Evolutionary conservation across 2,113 vertebrate genomes (phyloP).

Genomic region (Nibea albiflora): DNA sequence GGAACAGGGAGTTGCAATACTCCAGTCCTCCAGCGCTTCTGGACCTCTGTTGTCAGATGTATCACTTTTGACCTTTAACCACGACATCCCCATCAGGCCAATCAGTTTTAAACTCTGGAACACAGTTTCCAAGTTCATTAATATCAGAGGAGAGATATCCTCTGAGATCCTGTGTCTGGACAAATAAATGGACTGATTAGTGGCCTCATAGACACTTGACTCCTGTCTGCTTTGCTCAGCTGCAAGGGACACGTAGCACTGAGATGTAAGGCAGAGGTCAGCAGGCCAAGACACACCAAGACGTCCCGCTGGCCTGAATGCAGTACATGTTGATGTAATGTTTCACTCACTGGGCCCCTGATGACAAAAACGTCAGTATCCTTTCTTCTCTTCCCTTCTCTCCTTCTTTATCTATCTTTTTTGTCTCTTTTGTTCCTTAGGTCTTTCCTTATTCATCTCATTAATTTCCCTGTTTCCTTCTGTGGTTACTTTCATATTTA

Average conservation of each 20-base stretch:
- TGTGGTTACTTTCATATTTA: neutral
- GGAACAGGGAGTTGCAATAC: neutral
- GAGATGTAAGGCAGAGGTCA: slow-evolving; percentile 49
- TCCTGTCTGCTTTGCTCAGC: slow-evolving; percentile 28
- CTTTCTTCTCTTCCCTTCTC: neutral
- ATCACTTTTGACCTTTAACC: neutral
- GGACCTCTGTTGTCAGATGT: neutral
- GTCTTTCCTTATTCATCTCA: neutral
- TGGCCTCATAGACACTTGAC: slow-evolving; percentile 6
- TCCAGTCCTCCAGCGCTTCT: neutral
- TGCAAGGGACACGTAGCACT: slow-evolving; percentile 23
- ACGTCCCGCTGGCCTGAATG: slow-evolving; percentile 29
- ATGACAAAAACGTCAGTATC: neutral
- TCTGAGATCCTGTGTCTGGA: neutral
- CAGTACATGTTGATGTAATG: slow-evolving; percentile 5
- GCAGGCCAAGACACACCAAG: slow-evolving; percentile 11
- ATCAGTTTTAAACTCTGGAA: neutral
- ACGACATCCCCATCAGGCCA: neutral
- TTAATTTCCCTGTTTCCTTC: neutral
- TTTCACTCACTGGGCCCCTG: slow-evolving; percentile 9
- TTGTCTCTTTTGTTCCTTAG: neutral
- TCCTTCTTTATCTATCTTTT: neutral
- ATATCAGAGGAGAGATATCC: neutral
- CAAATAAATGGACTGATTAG: slow-evolving; percentile 6
- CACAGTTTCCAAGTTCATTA: neutral